Evolutionary conservation across 1,140 invertebrate genomes (phyloP).

Genomic region (Parapsyche elsis): DNA sequence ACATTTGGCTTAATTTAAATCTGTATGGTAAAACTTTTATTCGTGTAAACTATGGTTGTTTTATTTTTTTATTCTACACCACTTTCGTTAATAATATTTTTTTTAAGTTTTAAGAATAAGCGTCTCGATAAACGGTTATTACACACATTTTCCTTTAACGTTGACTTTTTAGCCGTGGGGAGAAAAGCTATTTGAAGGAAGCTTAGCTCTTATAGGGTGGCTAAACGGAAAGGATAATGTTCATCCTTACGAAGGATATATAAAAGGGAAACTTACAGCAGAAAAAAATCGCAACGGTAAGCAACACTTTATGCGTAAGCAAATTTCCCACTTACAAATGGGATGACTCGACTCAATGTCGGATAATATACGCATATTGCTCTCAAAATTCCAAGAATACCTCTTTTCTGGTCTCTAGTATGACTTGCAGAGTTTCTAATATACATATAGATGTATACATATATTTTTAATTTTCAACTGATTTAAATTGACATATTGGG

Average conservation of each 20-base stretch:
- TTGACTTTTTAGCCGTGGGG: constrained; percentile 5
- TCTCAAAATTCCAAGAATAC: too few species aligned
- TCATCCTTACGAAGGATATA: constrained; percentile 13
- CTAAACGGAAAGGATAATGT: constrained; percentile 31
- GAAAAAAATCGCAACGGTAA: background rate
- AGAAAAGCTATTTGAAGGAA: constrained; percentile 39
- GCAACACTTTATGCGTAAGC: background rate
- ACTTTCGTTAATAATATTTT: too few species aligned
- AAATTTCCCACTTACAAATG: background rate
- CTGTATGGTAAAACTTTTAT: too few species aligned
- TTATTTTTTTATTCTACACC: too few species aligned
- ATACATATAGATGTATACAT: constrained; percentile 6
- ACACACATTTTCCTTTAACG: background rate
- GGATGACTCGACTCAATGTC: too few species aligned
- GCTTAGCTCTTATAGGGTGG: constrained; percentile 22
- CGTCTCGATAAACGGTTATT: constrained; percentile 1
- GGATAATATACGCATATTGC: background rate
- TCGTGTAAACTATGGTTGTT: too few species aligned
- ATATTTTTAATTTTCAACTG: background rate
- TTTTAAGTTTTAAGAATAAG: background rate
- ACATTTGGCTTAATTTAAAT: too few species aligned
- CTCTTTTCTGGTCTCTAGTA: too few species aligned
- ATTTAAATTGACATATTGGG: background rate
- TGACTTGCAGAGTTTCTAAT: background rate
- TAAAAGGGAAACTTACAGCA: background rate